Conservation (phyloP, 2,113 vertebrate species). For the Muntiacus muntjak region DNA sequence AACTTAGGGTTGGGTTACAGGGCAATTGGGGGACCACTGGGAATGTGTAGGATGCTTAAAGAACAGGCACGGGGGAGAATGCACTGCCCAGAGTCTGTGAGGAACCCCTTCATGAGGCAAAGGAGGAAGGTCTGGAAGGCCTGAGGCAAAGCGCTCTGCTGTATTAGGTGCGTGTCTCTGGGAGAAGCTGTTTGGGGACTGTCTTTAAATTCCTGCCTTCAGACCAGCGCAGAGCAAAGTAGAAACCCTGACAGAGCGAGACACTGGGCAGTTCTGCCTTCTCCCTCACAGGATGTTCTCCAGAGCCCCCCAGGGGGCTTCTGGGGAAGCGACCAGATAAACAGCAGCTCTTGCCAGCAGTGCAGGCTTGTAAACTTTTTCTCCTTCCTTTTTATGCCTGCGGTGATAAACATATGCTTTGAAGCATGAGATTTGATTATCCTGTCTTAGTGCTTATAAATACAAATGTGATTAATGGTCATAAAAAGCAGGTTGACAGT, state of each 20-base stretch:
- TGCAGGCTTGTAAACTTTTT: slow-evolving; percentile 33
- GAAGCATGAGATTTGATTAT: slow-evolving; percentile 68
- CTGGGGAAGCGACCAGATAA: slow-evolving; percentile 35
- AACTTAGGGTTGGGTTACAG: neutral
- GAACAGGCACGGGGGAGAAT: neutral
- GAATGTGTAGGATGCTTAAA: neutral
- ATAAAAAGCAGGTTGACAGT: slow-evolving; percentile 29
- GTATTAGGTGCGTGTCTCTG: fast-evolving
- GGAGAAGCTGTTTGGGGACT: neutral
- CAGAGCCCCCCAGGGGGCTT: slow-evolving; percentile 42
- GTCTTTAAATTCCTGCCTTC: neutral
- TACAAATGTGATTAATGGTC: slow-evolving; percentile 69
- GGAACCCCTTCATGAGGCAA: fast-evolving
- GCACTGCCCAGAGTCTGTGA: neutral
- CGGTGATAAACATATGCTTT: slow-evolving; percentile 71
- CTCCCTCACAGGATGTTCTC: slow-evolving; percentile 6
- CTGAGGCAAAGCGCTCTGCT: neutral
- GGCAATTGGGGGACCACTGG: neutral
- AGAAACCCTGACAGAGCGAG: neutral
- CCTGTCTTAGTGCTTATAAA: slow-evolving; percentile 64
- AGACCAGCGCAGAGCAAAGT: neutral
- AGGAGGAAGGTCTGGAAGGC: neutral
- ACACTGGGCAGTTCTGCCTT: neutral
- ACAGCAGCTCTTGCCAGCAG: slow-evolving; percentile 2
- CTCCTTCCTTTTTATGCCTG: slow-evolving; percentile 56